Conservation (phyloP, 2,888 invertebrate genomes). For the Pammene aurita region DNA sequence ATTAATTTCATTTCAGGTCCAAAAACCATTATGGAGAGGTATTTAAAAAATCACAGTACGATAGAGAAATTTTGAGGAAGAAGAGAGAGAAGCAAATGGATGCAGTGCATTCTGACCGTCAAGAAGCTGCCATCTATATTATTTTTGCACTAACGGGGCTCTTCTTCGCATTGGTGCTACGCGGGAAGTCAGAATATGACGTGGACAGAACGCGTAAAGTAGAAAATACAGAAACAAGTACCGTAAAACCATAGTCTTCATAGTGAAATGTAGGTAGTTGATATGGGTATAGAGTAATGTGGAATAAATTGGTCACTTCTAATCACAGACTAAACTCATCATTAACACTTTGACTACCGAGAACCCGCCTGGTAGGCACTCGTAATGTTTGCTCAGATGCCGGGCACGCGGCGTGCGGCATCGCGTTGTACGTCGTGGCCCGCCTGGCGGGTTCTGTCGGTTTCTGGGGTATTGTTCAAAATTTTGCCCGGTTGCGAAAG, state of each 20-base stretch:
- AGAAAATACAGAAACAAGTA: slow-evolving; percentile 18
- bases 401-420: too few relatives aligned
- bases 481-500: too few relatives aligned
- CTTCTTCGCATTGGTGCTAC: slow-evolving; percentile 55
- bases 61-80: slow-evolving; percentile 57
- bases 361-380: too few relatives aligned
- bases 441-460: too few relatives aligned
- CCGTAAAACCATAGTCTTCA: background rate
- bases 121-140: slow-evolving; percentile 61
- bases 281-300: slow-evolving; percentile 1
- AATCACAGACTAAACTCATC: too few relatives aligned
- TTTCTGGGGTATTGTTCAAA: too few relatives aligned
- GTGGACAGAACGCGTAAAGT: slow-evolving; percentile 45
- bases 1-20: slow-evolving; percentile 61
- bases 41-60: slow-evolving; percentile 60
- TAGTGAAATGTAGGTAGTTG: background rate
- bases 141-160: slow-evolving; percentile 54
- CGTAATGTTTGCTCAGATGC: too few relatives aligned
- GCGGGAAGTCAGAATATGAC: slow-evolving; percentile 66
- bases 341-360: too few relatives aligned
- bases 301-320: background rate
- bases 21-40: slow-evolving; percentile 78
- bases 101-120: slow-evolving; percentile 46
- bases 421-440: too few relatives aligned
- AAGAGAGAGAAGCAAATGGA: slow-evolving; percentile 49